Conservation (phyloP, 92 coral and sea anemone species). For the Anthopleura xanthogrammica region DNA sequence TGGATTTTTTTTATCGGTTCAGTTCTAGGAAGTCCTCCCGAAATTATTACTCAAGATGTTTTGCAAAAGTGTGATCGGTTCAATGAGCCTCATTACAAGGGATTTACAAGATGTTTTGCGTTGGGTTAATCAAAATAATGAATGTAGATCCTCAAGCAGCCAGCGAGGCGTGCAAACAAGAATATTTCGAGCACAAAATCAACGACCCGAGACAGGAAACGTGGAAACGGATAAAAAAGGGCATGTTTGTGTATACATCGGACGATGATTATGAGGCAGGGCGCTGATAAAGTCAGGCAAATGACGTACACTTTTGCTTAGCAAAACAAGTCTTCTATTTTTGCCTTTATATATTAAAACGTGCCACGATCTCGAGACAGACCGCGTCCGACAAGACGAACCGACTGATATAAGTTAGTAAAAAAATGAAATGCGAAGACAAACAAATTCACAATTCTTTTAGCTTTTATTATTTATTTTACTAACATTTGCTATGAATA, state of each 20-base stretch:
- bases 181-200: neutral
- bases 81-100: neutral
- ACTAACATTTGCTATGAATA: conserved; percentile 1
- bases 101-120: neutral
- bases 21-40: neutral
- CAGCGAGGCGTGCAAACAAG: neutral
- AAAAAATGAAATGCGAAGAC: neutral
- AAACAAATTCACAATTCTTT: neutral
- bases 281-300: neutral
- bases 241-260: neutral
- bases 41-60: neutral
- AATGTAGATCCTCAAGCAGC: neutral
- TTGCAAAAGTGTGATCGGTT: neutral
- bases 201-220: neutral
- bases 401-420: neutral
- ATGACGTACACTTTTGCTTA: neutral
- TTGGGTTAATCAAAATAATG: neutral
- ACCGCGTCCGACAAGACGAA: neutral
- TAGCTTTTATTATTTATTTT: neutral
- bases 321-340: neutral
- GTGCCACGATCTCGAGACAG: neutral
- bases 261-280: neutral
- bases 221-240: neutral
- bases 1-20: neutral
- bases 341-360: neutral